These are phyloP conservation scores for Ammodytes marinus DNA, from an alignment of 2,113 vertebrate genomes.

Conservation along the genomic window DNA sequence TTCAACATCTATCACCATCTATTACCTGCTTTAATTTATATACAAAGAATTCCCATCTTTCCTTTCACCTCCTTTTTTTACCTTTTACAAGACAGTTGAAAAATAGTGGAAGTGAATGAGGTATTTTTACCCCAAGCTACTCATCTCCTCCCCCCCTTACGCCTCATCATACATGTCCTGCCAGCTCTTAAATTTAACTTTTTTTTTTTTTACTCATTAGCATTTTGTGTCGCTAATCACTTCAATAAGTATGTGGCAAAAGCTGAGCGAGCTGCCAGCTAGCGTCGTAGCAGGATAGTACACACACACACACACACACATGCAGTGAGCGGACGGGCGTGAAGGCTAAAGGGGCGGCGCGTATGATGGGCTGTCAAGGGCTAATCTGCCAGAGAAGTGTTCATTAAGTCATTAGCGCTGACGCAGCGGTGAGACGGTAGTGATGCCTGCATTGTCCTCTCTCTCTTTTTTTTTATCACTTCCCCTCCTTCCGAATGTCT, in stretches of 20 bases:
- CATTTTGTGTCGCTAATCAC: slow-evolving; percentile 76
- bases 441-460: slow-evolving; percentile 84
- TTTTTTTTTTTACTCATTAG: slow-evolving; percentile 70
- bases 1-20: too few species aligned
- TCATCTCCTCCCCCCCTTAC: slow-evolving; percentile 34
- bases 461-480: slow-evolving; percentile 48
- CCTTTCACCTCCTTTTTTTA: background rate
- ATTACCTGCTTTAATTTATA: slow-evolving; percentile 21
- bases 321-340: slow-evolving; percentile 61
- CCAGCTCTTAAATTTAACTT: slow-evolving; percentile 43
- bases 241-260: slow-evolving; percentile 58
- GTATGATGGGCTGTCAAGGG: slow-evolving; percentile 85
- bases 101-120: slow-evolving; percentile 33
- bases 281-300: slow-evolving; percentile 60
- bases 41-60: slow-evolving; percentile 21
- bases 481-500: slow-evolving; percentile 58
- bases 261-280: slow-evolving; percentile 56
- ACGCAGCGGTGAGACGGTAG: slow-evolving; percentile 81
- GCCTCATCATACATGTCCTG: slow-evolving; percentile 59
- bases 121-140: slow-evolving; percentile 14
- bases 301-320: slow-evolving; percentile 29
- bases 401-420: slow-evolving; percentile 90
- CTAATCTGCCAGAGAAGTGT: slow-evolving; percentile 87
- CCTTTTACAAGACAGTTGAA: background rate
- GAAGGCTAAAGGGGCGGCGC: slow-evolving; percentile 77